Evolutionary conservation across 2,797 vertebrate genomes (phyloP), one percentile per base, ranked within the genome.

Genomic region (Pangasius krempfi): DNA sequence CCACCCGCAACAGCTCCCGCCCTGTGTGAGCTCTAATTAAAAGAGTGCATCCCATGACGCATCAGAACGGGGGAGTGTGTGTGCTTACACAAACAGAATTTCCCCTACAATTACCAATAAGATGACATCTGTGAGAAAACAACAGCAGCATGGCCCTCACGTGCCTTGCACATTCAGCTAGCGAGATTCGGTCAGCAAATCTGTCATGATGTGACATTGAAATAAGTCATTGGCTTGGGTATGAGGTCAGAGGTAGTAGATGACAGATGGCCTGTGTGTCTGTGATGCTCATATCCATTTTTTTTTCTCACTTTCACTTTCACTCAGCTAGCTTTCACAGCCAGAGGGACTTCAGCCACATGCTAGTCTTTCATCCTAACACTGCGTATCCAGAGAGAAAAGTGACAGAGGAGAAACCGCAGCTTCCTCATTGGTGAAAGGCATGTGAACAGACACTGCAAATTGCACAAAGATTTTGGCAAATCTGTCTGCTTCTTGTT

Each of bases 81-180:
- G 52, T 88, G 83, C 89, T 89, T 89, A 33, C 79, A 89, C 88
- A 88, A 90, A 90, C 88, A 89, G 70, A 84, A 78, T 87, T 87
- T 87, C n/a, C 84, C 62, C 85, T 87, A 82, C 87, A 87, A 90
- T 88, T 88, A 91, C 72, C 18, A 72, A 37, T 33, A 75, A 75
- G 78, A 64, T 47, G 37, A 40, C 47, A 22, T 50, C 18, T 7
- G 25, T 44, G 80, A 27, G 7, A 64, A 64, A 82, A 25, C 47
- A 54, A 16, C 78, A 25, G n/a, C 76, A 33, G 76, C 56, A 56
- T 10, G 75, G 76, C 76, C 56, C 33, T 27, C 22, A 82, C 50
- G 20, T 54, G 80, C 58, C 37, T 10, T 44, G 80, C 5, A 18
- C n/a, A 22, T 68, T 66, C 16, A 66, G 44, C 62, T 66, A 82